Percentiles rank a stretch among this genome's conserved stretches.
phyloP scores from a whole-genome alignment of 2,797 vertebrate species.

The Platyrinchus mystaceus region DNA sequence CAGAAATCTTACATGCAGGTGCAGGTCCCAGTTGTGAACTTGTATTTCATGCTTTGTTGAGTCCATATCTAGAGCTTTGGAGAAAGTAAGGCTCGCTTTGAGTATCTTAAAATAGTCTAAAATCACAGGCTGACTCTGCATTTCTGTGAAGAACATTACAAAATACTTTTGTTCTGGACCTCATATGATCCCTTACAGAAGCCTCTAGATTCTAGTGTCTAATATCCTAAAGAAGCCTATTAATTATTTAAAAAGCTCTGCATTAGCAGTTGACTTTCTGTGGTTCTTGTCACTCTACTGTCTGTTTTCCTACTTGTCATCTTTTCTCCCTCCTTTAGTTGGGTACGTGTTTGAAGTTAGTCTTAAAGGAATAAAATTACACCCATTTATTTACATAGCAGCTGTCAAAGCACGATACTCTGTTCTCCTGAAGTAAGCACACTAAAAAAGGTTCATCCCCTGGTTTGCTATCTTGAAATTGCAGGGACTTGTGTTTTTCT shows the following conservation, averaged over 20 bases:
- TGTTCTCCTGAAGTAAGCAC: slow-evolving; percentile 16
- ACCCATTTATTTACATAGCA: slow-evolving; percentile 35
- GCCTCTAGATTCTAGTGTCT: neutral
- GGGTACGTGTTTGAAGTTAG: slow-evolving; percentile 10
- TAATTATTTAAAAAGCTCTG: neutral
- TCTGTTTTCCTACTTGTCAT: slow-evolving; percentile 25
- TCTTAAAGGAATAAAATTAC: slow-evolving; percentile 55
- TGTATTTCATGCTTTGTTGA: neutral
- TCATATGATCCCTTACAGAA: neutral
- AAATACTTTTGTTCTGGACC: neutral
- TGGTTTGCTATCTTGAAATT: slow-evolving; percentile 36
- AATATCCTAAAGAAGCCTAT: neutral
- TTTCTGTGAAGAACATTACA: neutral
- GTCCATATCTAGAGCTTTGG: neutral
- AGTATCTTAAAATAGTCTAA: neutral
- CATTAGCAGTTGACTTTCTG: neutral
- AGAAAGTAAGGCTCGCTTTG: neutral
- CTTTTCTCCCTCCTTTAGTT: neutral
- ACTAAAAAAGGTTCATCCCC: neutral
- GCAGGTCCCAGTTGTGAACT: neutral
- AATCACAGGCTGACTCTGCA: neutral
- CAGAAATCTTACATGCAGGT: neutral
- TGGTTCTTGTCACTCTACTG: neutral
- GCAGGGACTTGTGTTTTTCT: neutral
- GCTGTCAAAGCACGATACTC: slow-evolving; percentile 23